Conservation (phyloP, 2,888 invertebrate genomes). For the Hypomecis punctinalis region DNA sequence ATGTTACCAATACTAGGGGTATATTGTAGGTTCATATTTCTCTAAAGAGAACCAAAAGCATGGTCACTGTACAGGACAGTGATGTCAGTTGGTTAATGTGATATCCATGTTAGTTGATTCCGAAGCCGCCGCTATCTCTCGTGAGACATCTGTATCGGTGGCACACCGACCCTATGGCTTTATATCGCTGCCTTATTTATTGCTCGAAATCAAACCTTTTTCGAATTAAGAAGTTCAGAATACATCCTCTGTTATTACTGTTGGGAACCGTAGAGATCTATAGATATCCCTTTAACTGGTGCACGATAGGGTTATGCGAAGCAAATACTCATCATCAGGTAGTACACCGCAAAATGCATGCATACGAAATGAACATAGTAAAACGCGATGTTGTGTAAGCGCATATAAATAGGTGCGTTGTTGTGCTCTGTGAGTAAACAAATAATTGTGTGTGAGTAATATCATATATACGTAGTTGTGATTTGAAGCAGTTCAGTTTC, state of each 20-base stretch:
- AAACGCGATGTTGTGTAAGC: too few species aligned
- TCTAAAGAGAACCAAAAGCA: neutral
- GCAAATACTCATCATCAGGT: too few species aligned
- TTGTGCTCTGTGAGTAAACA: too few species aligned
- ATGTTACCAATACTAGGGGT: neutral
- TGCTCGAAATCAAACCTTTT: slow-evolving; percentile 60
- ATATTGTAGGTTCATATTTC: too few species aligned
- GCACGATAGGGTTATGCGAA: too few species aligned
- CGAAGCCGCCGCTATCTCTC: slow-evolving; percentile 76
- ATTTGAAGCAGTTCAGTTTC: too few species aligned
- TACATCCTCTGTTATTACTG: slow-evolving; percentile 44
- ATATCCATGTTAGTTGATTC: slow-evolving; percentile 79
- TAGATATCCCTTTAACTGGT: too few species aligned
- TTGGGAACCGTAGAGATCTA: neutral
- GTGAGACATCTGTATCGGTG: slow-evolving; percentile 81
- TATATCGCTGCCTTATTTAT: slow-evolving; percentile 79
- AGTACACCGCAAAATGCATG: too few species aligned
- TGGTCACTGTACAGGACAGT: slow-evolving; percentile 39
- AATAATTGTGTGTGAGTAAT: too few species aligned
- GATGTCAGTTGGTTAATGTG: slow-evolving; percentile 67
- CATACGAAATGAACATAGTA: too few species aligned
- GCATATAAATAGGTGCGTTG: too few species aligned
- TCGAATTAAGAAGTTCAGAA: slow-evolving; percentile 67
- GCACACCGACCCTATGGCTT: slow-evolving; percentile 75
- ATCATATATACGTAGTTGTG: too few species aligned